phyloP scores from a whole-genome alignment of 2,113 vertebrate species.

The rat (Rattus norvegicus) region DNA sequence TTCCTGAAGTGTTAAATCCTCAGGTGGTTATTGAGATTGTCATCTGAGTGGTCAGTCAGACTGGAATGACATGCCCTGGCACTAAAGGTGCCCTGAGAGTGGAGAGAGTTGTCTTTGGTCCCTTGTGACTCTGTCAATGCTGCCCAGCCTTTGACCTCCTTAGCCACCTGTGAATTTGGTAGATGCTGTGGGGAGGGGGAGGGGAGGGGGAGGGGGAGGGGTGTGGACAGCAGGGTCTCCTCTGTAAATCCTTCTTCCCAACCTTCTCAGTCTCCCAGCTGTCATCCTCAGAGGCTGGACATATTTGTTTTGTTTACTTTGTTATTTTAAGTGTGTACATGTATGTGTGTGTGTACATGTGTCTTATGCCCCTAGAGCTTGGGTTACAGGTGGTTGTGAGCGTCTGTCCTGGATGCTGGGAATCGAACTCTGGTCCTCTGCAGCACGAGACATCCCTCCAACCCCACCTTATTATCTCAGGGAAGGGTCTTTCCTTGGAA shows the following conservation, averaged over 20 bases:
- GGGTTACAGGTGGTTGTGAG: neutral
- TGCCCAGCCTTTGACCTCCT: neutral
- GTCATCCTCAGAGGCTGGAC: neutral
- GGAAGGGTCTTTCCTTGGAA: neutral
- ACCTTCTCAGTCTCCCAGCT: neutral
- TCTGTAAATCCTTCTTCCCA: too few relatives aligned
- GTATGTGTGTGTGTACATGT: neutral
- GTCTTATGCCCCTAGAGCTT: neutral
- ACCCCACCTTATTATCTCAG: neutral
- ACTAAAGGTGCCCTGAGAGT: neutral
- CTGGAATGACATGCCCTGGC: rapidly evolving
- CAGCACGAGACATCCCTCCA: neutral
- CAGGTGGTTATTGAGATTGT: neutral
- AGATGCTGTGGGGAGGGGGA: too few relatives aligned
- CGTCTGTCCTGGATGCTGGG: neutral
- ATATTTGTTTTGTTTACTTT: neutral
- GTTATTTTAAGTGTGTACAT: neutral
- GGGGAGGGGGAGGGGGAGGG: neutral
- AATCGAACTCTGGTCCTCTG: neutral
- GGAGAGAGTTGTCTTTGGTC: too few relatives aligned
- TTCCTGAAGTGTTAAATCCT: rapidly evolving
- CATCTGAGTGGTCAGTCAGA: too few relatives aligned
- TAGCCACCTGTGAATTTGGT: rapidly evolving
- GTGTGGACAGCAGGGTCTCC: neutral
- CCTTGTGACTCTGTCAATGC: neutral